Conservation (phyloP, 64 coral and sea anemone species). For the Dendronephthya gigantea region DNA sequence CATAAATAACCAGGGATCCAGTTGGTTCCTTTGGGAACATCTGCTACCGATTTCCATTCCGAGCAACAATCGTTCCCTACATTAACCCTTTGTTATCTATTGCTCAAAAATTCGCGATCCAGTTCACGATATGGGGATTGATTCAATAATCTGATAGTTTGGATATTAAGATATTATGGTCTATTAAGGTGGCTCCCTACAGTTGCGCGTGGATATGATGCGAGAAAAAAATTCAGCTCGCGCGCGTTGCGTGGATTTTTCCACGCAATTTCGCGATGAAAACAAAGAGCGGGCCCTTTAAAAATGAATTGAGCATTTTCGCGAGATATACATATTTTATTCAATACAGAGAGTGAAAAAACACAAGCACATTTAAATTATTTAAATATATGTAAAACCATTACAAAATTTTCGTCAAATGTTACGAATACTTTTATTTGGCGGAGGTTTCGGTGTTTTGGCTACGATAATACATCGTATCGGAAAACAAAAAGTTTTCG, state of each 20-base stretch:
- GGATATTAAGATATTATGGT: no score
- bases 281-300: constrained; percentile 13
- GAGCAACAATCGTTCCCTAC: no score
- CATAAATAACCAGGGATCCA: no score
- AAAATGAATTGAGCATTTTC: background rate
- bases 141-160: no score
- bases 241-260: constrained; percentile 19
- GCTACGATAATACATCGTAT: constrained; percentile 1
- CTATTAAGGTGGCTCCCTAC: constrained; percentile 7
- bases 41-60: no score
- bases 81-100: no score
- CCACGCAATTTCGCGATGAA: background rate
- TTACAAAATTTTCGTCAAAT: constrained; percentile 4
- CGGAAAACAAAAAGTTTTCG: constrained; percentile 20
- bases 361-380: background rate
- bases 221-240: background rate
- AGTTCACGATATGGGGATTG: no score
- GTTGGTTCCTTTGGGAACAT: no score
- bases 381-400: background rate
- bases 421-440: background rate
- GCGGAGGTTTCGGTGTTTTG: background rate
- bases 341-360: background rate
- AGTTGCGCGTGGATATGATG: background rate
- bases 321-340: background rate
- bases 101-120: no score